A percentile compares a stretch with the other conserved stretches of the same genome.
These are phyloP conservation scores for Acropora yongei DNA, from an alignment of 64 coral and sea anemone genomes.

Conservation along the genomic window DNA sequence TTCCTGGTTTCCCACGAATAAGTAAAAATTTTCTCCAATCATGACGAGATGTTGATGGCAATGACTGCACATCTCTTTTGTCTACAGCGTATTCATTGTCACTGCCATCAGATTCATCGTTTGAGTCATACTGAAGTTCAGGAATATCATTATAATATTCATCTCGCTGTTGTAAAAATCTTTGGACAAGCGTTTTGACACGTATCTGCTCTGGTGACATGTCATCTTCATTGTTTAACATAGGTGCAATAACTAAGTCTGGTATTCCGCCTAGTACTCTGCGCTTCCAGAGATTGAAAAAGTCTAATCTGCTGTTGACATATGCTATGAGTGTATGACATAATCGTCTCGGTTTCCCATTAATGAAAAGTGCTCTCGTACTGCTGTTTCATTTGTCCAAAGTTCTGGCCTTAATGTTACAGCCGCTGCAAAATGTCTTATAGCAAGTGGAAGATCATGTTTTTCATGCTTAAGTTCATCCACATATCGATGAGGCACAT, in stretches of 20 bases:
- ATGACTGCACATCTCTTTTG: too few species aligned
- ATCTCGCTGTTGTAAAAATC: neutral
- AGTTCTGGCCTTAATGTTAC: neutral
- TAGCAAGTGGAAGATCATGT: neutral
- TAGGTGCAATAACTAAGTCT: neutral
- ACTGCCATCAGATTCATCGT: too few species aligned
- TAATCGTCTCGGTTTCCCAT: neutral
- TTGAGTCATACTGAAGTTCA: too few species aligned
- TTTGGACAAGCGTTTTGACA: neutral
- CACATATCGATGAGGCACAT: neutral
- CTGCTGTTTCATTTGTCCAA: neutral
- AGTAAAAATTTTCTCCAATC: slow-evolving; percentile 1
- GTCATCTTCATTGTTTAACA: neutral
- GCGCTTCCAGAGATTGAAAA: neutral
- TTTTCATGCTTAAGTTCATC: neutral
- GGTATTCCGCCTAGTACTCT: neutral
- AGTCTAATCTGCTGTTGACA: neutral
- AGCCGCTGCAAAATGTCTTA: neutral
- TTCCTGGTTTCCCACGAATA: slow-evolving; percentile 23
- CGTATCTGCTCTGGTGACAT: neutral
- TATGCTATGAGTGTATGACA: neutral
- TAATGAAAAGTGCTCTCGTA: neutral
- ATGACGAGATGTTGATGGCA: neutral
- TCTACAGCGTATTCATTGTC: neutral
- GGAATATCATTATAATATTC: too few species aligned